Conservation (phyloP, 2,888 invertebrate species). For the Machimus rusticus region DNA sequence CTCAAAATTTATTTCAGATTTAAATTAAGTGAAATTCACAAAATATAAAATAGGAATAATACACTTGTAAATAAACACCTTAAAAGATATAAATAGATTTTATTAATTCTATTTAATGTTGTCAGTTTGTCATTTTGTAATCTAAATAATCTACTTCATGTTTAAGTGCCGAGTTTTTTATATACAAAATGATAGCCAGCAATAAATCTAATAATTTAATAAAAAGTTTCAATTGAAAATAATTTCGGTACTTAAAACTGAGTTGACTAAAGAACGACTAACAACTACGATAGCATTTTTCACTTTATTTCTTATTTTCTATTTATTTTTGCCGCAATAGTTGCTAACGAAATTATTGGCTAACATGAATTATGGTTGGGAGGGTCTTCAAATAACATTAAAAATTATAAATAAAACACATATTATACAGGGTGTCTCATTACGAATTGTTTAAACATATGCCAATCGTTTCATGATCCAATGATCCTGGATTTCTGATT, state of each 20-base stretch:
- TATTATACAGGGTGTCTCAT: neutral
- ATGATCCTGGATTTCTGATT: no score
- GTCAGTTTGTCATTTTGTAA: neutral
- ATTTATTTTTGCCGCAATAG: neutral
- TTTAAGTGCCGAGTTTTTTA: neutral
- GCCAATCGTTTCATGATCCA: neutral
- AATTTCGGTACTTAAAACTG: neutral
- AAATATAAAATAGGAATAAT: neutral
- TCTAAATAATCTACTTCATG: neutral
- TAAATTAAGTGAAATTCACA: neutral
- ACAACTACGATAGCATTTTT: neutral
- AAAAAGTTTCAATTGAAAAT: neutral
- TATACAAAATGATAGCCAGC: neutral
- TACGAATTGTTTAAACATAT: neutral
- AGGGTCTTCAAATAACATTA: neutral
- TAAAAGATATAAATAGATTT: neutral
- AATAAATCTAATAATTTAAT: neutral
- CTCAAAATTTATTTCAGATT: neutral
- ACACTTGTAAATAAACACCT: neutral
- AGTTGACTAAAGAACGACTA: neutral
- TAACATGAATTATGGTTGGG: neutral
- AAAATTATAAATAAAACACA: neutral
- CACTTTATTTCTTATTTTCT: neutral
- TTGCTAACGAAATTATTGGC: neutral
- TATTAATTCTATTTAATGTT: neutral